Conservation (phyloP, 1,140 invertebrate species). For the Drosophila kurseongensis region DNA sequence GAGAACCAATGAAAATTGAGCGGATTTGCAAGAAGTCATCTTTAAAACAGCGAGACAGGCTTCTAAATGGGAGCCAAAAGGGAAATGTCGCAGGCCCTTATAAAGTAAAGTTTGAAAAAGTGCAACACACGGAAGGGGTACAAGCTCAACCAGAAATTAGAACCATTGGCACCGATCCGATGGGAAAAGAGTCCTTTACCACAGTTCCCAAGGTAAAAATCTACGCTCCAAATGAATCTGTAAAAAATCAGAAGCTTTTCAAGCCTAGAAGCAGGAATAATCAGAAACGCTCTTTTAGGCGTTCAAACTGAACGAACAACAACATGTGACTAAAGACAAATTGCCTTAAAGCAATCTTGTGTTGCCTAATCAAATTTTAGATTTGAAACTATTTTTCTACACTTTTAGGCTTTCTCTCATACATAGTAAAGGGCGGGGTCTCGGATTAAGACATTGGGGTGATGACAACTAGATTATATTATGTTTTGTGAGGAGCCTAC, state of each 20-base stretch:
- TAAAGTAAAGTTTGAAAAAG: slow-evolving; percentile 27
- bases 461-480: not conserved
- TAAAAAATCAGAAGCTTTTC: not conserved
- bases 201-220: not conserved
- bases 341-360: slow-evolving; percentile 2
- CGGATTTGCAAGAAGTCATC: slow-evolving; percentile 17
- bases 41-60: not conserved
- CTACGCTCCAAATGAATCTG: too few relatives aligned
- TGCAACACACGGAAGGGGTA: not conserved
- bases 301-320: not conserved
- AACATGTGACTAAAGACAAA: not conserved
- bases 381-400: slow-evolving; percentile 5
- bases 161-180: slow-evolving; percentile 6
- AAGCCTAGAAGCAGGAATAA: not conserved
- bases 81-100: not conserved
- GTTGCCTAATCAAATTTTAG: slow-evolving; percentile 5
- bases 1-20: slow-evolving; percentile 1
- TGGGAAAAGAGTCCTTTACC: not conserved
- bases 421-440: not conserved
- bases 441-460: slow-evolving; percentile 1
- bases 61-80: not conserved
- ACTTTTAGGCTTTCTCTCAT: slow-evolving; percentile 1
- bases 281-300: not conserved
- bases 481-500: slow-evolving; percentile 13
- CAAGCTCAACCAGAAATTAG: not conserved